These are phyloP conservation scores for Ennomos fuscantarius DNA, from an alignment of 2,888 invertebrate species.

Conservation along the genomic window DNA sequence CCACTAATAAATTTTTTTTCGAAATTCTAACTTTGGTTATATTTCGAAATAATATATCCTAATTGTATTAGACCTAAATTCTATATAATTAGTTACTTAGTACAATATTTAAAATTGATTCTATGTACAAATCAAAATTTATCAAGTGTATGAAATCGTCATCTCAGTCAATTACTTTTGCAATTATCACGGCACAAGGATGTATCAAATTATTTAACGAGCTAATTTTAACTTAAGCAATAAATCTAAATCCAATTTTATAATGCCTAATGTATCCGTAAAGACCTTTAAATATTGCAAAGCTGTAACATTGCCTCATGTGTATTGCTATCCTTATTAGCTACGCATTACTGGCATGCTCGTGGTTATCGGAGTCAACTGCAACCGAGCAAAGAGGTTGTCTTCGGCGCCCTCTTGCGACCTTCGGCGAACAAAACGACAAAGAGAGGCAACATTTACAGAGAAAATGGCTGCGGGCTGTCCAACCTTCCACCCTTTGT, in stretches of 20 bases:
- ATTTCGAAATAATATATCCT: too few relatives aligned
- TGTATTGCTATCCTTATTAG: neutral
- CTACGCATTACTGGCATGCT: slow-evolving; percentile 46
- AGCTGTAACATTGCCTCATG: slow-evolving; percentile 10
- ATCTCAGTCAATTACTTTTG: too few relatives aligned
- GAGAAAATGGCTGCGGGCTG: slow-evolving; percentile 75
- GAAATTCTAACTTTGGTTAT: too few relatives aligned
- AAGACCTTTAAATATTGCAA: neutral
- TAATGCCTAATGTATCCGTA: neutral
- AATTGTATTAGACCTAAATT: too few relatives aligned
- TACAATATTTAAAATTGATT: too few relatives aligned
- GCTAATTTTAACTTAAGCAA: too few relatives aligned
- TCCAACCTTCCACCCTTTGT: slow-evolving; percentile 73
- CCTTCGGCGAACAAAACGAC: slow-evolving; percentile 69
- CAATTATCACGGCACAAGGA: too few relatives aligned
- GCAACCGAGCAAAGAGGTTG: slow-evolving; percentile 57
- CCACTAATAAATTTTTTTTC: too few relatives aligned
- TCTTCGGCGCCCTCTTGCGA: slow-evolving; percentile 68
- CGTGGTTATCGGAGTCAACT: slow-evolving; percentile 70
- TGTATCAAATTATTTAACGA: too few relatives aligned
- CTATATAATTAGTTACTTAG: too few relatives aligned
- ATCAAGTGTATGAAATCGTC: too few relatives aligned
- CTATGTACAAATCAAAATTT: too few relatives aligned
- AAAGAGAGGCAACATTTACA: slow-evolving; percentile 74
- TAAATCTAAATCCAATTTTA: neutral